These are phyloP conservation scores for Notamacropus eugenii DNA, from an alignment of 2,797 vertebrate genomes.

Conservation along the genomic window DNA sequence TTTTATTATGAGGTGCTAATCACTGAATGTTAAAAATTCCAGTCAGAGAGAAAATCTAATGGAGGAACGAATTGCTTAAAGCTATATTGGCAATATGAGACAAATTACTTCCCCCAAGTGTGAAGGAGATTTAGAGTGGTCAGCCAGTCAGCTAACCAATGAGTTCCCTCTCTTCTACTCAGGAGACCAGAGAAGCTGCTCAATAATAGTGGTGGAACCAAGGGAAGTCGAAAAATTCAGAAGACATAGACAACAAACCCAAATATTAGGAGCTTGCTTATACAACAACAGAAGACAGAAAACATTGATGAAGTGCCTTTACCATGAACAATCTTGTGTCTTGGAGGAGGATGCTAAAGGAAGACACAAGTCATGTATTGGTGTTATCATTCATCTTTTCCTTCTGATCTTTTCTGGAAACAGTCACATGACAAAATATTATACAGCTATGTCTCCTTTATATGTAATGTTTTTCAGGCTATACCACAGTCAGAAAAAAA, in stretches of 20 bases:
- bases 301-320: not conserved
- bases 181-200: not conserved
- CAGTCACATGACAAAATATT: not conserved
- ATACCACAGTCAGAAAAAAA: not conserved
- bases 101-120: fast-evolving
- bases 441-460: not conserved
- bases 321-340: not conserved
- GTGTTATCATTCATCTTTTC: not conserved
- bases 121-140: not conserved
- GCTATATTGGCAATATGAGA: not conserved
- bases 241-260: not conserved
- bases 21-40: not conserved
- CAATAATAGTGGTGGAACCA: not conserved
- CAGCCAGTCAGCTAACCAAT: not conserved
- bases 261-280: not conserved
- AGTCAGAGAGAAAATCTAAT: not conserved
- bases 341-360: not conserved
- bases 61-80: not conserved
- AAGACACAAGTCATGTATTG: not conserved
- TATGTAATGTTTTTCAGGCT: not conserved
- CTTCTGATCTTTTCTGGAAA: not conserved
- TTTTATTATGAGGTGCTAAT: conserved; percentile 28
- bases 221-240: not conserved
- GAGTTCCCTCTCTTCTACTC: not conserved
- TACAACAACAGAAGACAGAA: not conserved